Evolutionary conservation across 2,888 invertebrate genomes (phyloP), one percentile per base, ranked within the genome.

Genomic region (Apamea anceps): DNA sequence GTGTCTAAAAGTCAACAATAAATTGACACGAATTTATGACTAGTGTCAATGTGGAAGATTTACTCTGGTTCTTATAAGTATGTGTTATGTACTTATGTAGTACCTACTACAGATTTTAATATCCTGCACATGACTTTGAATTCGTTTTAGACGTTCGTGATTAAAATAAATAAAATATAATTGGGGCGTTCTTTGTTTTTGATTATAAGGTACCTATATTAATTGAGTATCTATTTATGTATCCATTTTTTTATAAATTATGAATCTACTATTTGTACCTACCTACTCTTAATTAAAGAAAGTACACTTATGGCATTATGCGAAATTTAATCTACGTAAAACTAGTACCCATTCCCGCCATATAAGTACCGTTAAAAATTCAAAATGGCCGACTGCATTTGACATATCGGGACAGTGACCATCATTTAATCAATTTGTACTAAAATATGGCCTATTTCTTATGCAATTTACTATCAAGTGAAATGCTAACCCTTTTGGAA

Each of bases 401-500:
- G 28, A 72, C 65, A n/a, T 83, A 57, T 48, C n/a, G 37, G 37
- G 13, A 28, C 12, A 18, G 18, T 21, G 10, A 48, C 2, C 70
- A 57, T n/a, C 12, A 15, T 28, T n/a, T 37, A 28, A 13, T 25
- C 13, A 37, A 73, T 67, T 28, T 37, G 15, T 48, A 2, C 3
- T 21, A 28, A 28, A 76, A 15, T n/a, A 15, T 18, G 7, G 18
- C 28, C 12, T 1, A 28, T 54, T 65, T 71, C 68, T 60, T 13
- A 60, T 4, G 15, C 5, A 28, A 51, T 54, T 37, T 62, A 67
- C 18, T 32, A 10, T 42, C 37, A 51, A 86, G 73, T 77, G 66
- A 79, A 89, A 86, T 83, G 81, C 37, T 72, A 75, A 81, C 67
- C 75, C 76, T 80, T 70, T 66, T 76, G 82, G 72, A 75, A 85